phyloP scores from a whole-genome alignment of 2,888 invertebrate species.

The Labia minor region DNA sequence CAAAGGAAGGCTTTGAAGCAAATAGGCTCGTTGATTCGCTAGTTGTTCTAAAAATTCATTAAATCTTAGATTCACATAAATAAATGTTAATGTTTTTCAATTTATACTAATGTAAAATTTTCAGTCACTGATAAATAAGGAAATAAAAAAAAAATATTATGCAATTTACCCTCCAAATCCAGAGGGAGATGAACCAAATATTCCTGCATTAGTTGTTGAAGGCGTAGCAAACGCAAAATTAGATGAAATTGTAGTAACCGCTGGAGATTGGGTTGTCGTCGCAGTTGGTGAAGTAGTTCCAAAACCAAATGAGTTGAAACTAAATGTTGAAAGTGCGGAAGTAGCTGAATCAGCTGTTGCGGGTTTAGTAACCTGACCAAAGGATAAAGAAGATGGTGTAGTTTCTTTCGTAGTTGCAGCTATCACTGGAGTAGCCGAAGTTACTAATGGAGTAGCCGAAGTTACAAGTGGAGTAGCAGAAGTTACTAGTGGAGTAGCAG shows the following conservation, averaged over 20 bases:
- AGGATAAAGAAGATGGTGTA: conserved; percentile 24
- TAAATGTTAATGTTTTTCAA: too few relatives aligned
- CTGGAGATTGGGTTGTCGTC: conserved; percentile 31
- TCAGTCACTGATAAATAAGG: too few relatives aligned
- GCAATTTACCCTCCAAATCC: not conserved
- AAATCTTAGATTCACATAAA: too few relatives aligned
- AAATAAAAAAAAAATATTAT: too few relatives aligned
- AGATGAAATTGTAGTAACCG: conserved; percentile 28
- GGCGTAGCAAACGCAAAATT: conserved; percentile 26
- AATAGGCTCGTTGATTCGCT: not conserved
- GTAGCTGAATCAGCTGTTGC: conserved; percentile 20
- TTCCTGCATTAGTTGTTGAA: conserved; percentile 29
- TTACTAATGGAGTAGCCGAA: conserved; percentile 28
- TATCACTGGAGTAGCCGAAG: conserved; percentile 26
- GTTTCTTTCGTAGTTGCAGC: conserved; percentile 28
- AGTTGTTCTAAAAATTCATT: not conserved
- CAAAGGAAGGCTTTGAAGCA: conserved; percentile 1
- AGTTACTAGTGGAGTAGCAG: conserved; percentile 25
- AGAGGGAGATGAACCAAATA: conserved; percentile 32
- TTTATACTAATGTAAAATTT: too few relatives aligned
- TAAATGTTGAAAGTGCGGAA: conserved; percentile 28
- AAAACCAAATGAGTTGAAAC: conserved; percentile 25
- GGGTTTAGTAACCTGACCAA: conserved; percentile 29
- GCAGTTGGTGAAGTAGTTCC: conserved; percentile 30
- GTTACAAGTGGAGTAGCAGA: conserved; percentile 22